Percentiles rank a stretch among this genome's conserved stretches.
phyloP scores from a whole-genome alignment of 2,113 vertebrate species.

The Pholis gunnellus region DNA sequence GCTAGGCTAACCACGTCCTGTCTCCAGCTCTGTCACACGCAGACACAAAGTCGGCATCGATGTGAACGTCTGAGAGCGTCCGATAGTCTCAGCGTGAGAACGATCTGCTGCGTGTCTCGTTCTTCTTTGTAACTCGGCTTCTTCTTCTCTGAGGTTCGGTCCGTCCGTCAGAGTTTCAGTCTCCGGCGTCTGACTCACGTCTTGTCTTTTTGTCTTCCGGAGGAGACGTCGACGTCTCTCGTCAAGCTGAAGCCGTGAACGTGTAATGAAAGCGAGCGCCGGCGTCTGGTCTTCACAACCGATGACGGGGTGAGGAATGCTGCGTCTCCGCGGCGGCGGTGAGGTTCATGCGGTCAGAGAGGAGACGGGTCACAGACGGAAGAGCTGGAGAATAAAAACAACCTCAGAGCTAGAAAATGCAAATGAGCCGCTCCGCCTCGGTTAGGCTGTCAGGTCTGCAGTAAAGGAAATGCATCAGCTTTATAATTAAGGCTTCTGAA shows the following conservation, averaged over 20 bases:
- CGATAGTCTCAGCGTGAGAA: too few relatives aligned
- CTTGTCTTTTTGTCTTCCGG: conserved; percentile 31
- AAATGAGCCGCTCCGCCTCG: neutral
- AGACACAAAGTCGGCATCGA: too few relatives aligned
- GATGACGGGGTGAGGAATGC: conserved; percentile 20
- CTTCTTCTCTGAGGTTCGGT: neutral
- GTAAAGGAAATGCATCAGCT: neutral
- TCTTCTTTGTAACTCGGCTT: neutral
- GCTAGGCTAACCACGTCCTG: too few relatives aligned
- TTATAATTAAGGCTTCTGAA: conserved; percentile 2
- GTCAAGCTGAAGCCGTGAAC: conserved; percentile 14
- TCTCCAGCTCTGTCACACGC: too few relatives aligned
- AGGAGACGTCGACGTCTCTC: neutral
- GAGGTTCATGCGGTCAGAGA: conserved; percentile 50
- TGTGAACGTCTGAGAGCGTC: too few relatives aligned
- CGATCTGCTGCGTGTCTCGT: neutral
- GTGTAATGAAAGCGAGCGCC: neutral
- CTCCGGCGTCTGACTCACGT: neutral
- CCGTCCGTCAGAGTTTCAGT: neutral
- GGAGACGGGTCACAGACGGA: conserved; percentile 9
- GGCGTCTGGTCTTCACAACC: conserved; percentile 12
- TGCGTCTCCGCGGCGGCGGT: neutral
- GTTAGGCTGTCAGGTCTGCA: neutral
- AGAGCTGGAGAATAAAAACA: conserved; percentile 11
- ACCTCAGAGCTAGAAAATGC: conserved; percentile 32